These are phyloP conservation scores for Folsomia manolachei DNA, from an alignment of 2,888 invertebrate species.

Conservation along the genomic window DNA sequence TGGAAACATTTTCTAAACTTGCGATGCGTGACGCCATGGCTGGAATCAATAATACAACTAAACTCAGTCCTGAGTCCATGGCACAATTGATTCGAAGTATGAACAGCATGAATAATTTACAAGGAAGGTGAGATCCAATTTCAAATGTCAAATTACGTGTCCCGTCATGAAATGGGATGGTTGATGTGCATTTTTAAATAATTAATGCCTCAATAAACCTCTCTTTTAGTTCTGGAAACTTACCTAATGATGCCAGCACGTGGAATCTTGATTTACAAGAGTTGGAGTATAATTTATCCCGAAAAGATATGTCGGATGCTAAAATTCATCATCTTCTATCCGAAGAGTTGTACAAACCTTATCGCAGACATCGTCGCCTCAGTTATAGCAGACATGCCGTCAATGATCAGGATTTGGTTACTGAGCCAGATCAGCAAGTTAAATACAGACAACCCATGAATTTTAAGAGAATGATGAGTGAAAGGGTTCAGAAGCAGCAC, in stretches of 20 bases:
- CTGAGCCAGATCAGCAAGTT: conserved; percentile 63
- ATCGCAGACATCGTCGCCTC: conserved; percentile 54
- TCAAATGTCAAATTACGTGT: conserved; percentile 11
- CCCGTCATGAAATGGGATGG: too few relatives aligned
- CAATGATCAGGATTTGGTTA: conserved; percentile 80
- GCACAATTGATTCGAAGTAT: conserved; percentile 86
- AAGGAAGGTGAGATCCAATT: conserved; percentile 35
- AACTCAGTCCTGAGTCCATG: conserved; percentile 69
- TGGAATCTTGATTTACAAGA: conserved; percentile 93
- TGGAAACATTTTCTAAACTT: conserved; percentile 89
- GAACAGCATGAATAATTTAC: conserved; percentile 53
- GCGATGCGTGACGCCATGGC: conserved; percentile 87
- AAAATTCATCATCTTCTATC: conserved; percentile 87
- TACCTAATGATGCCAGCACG: conserved; percentile 70
- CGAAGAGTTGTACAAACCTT: conserved; percentile 83
- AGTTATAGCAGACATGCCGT: conserved; percentile 60
- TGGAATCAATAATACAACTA: conserved; percentile 43
- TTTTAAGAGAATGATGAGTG: conserved; percentile 79
- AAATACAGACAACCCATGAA: conserved; percentile 90
- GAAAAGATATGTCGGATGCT: conserved; percentile 89
- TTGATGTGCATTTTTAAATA: too few relatives aligned
- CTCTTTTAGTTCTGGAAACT: conserved; percentile 34
- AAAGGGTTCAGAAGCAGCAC: conserved; percentile 72
- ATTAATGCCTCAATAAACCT: neutral
- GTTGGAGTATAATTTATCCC: conserved; percentile 85